These are phyloP conservation scores for Okamejei kenojei DNA, from an alignment of 2,797 vertebrate species.

Conservation along the genomic window DNA sequence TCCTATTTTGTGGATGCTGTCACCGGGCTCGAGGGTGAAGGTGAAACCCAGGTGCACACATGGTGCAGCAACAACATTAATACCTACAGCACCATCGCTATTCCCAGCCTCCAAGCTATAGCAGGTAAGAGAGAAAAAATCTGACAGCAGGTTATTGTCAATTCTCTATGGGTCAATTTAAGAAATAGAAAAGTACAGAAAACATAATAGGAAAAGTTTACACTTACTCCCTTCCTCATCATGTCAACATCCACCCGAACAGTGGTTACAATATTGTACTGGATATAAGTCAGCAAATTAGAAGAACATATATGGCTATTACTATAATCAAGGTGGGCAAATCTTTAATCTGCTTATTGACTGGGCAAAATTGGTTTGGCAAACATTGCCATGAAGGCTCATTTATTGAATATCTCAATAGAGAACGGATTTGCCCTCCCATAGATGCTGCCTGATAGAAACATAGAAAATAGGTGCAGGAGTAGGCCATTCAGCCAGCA, in stretches of 20 bases:
- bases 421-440: too few relatives aligned
- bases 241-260: neutral
- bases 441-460: too few relatives aligned
- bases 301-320: neutral
- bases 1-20: slow-evolving; percentile 79
- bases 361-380: neutral
- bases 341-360: neutral
- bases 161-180: neutral
- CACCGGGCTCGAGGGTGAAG: slow-evolving; percentile 56
- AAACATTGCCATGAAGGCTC: too few relatives aligned
- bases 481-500: too few relatives aligned
- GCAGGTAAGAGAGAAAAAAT: slow-evolving; percentile 64
- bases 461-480: too few relatives aligned
- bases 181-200: neutral
- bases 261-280: neutral
- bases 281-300: neutral
- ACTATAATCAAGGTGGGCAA: neutral
- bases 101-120: slow-evolving; percentile 84
- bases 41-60: slow-evolving; percentile 62
- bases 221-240: neutral
- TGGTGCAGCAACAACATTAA: slow-evolving; percentile 84
- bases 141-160: neutral
- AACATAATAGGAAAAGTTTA: neutral
- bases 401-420: too few relatives aligned
- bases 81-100: slow-evolving; percentile 83